Conservation (phyloP, 2,888 invertebrate species). For the Leptinotarsa peninsularis region DNA sequence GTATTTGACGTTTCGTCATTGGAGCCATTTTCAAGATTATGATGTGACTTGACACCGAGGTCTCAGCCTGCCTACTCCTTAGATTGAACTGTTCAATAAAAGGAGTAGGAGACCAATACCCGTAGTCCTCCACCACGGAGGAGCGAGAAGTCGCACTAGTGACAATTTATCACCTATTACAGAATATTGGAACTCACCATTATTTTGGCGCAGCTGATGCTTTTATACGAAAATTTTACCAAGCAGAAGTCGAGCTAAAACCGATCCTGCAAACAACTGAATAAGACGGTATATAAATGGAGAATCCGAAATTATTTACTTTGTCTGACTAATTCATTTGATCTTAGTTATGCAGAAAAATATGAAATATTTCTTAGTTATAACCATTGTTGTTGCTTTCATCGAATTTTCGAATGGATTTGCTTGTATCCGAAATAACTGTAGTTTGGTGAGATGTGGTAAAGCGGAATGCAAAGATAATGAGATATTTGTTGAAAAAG, state of each 20-base stretch:
- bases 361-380: conserved; percentile 2
- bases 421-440: conserved; percentile 21
- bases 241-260: neutral
- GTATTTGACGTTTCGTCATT: too few species aligned
- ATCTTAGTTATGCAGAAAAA: neutral
- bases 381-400: neutral
- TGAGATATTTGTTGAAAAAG: conserved; percentile 31
- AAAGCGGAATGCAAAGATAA: conserved; percentile 17
- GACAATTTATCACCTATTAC: too few species aligned
- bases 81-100: too few species aligned
- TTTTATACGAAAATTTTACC: neutral
- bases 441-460: conserved; percentile 17
- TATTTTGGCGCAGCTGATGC: neutral
- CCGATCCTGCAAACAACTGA: conserved; percentile 1
- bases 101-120: too few species aligned
- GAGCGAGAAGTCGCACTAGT: too few species aligned
- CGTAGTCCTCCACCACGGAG: too few species aligned
- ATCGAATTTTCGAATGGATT: conserved; percentile 5
- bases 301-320: neutral
- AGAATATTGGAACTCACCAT: too few species aligned
- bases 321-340: neutral
- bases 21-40: too few species aligned
- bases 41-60: too few species aligned
- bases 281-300: neutral
- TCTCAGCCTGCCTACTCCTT: too few species aligned